Base-by-base conservation (phyloP, 2,797 vertebrate species). In the Pseudochirops cupreus region DNA sequence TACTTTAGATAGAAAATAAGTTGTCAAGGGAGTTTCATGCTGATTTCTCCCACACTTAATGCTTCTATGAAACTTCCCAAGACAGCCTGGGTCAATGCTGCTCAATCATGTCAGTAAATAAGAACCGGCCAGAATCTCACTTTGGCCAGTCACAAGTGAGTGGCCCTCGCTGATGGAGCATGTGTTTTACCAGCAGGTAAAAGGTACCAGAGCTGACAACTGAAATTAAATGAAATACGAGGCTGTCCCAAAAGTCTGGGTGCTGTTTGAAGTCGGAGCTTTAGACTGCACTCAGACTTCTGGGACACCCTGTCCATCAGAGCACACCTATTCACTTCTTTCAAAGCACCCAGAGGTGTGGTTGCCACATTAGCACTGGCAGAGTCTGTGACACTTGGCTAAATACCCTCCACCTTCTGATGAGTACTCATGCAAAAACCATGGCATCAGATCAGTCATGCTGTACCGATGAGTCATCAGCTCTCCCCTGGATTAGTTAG, bases 31-130 rank as follows among this genome's bases (percentile, higher is more conserved):
- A 95, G 94, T 91, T 90, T 52, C 39, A 50, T 12, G 1, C 29
- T 29, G 54, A 95, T 91, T 96, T 93, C 67, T 87, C 89, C 91
- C 90, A 91, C 92, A 94, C 89, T 94, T 95, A 89, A n/a, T 93
- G 93, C 94, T 96, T 96, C 74, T 92, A 18, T 94, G 53, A 95
- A 55, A 74, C 90, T 91, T 58, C 24, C 33, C 10, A 90, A 93
- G n/a, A 39, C 1, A 28, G 1, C n/a, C 67, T n/a, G 0, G n/a
- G 31, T 13, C 59, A 62, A 62, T 33, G 31, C 59, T 31, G 59
- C 59, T 14, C 59, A 1, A 33, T 5, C 59, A 12, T 14, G 31
- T 14, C 31, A 33, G 39, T 74, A 74, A 74, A 9, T 2, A n/a
- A 39, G 67, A 39, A 82, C 3, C 7, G 67, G n/a, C 67, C 67